phyloP scores from a whole-genome alignment of 1,140 invertebrate species.

The Cotesia glomerata region DNA sequence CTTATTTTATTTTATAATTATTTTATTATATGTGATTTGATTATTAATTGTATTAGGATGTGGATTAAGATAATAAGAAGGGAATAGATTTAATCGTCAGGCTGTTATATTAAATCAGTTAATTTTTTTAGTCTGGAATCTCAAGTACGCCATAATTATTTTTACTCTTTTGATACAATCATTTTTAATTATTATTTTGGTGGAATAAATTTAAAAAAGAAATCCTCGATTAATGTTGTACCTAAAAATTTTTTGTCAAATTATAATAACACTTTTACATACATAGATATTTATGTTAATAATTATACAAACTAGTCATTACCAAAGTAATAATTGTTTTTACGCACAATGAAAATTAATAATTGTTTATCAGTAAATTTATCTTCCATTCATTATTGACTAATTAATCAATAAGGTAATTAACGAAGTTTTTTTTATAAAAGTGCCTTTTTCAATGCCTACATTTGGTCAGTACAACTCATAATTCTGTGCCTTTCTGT shows the following conservation, averaged over 20 bases:
- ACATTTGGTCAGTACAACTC: constrained; percentile 12
- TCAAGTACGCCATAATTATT: neutral
- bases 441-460: neutral
- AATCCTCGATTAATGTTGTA: too few relatives aligned
- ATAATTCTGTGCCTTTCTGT: neutral
- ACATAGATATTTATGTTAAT: constrained; percentile 31
- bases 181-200: neutral
- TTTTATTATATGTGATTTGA: neutral
- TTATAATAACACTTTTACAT: too few relatives aligned
- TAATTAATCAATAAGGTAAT: too few relatives aligned
- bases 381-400: neutral
- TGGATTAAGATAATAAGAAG: too few relatives aligned
- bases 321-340: constrained; percentile 56
- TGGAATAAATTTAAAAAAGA: too few relatives aligned
- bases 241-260: too few relatives aligned
- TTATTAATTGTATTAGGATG: neutral
- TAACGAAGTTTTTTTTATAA: neutral
- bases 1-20: neutral
- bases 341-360: neutral
- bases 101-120: neutral
- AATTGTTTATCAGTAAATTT: neutral
- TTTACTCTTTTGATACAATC: neutral
- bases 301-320: constrained; percentile 62
- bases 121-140: neutral
- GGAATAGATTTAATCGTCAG: neutral